Base-by-base conservation (phyloP, 2,797 vertebrate genomes). In the Antennarius maculatus region DNA sequence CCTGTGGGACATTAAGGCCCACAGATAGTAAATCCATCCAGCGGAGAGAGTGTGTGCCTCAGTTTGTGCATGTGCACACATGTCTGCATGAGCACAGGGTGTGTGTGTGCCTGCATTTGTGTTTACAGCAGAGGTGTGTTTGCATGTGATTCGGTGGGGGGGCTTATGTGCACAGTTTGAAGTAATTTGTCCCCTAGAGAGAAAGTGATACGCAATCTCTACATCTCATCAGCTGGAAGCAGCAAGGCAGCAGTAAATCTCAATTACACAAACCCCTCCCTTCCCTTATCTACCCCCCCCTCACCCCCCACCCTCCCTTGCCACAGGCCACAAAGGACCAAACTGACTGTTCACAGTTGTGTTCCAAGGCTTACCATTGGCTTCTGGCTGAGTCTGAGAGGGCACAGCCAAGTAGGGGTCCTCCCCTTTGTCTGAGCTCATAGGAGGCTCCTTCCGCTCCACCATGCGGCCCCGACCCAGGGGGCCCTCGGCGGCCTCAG, bases 291-390 rank as follows among this genome's bases (percentile, higher is more conserved):
- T 28, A 4, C 6, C 51, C 55, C 3, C 59, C 64, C 47, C 9
- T 34, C 50, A 23, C 39, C 72, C 27, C 53, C 69, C 58, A 51
- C 51, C 48, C 67, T 69, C 77, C 79, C 86, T 88, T 85, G 84
- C 92, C 89, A 91, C 89, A 91, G 86, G 92, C 90, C 85, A 92
- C 86, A 89, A 81, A 66, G 86, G 88, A 84, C 88, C 86, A 64
- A 82, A 81, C 54, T 78, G 85, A 72, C 86, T 82, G 81, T 66
- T 77, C 60, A 46, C 76, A 83, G 81, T 84, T 85, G 82, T 86
- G 93, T 95, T 98, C 96, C 96, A 97, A 98, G 97, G 97, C 97
- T 98, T 98, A 99, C 97, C 97, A 94, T 95, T 96, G 92, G 95
- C 95, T 93, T 97, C 96, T 79, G 95, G 96, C 91, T 96, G 96